phyloP scores from a whole-genome alignment of 2,113 vertebrate species.

The Epinephelus fuscoguttatus region DNA sequence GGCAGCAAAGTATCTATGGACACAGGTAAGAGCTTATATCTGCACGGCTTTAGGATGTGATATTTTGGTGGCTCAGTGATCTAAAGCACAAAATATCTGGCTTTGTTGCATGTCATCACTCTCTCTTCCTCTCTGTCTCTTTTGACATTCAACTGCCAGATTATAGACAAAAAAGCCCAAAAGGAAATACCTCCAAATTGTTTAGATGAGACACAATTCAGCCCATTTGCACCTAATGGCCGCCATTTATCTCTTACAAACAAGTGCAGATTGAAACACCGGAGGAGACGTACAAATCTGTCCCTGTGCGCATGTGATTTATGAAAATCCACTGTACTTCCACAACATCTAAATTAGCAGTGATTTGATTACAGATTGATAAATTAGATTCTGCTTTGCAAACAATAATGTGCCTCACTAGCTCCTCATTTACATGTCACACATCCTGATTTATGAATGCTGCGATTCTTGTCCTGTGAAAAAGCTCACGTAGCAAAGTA shows the following conservation, averaged over 20 bases:
- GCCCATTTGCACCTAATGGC: constrained; percentile 25
- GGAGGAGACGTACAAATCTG: neutral
- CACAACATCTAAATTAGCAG: constrained; percentile 16
- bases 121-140: neutral
- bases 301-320: constrained; percentile 12
- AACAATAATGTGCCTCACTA: constrained; percentile 15
- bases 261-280: neutral
- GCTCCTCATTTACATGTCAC: constrained; percentile 12
- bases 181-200: constrained; percentile 16
- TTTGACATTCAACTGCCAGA: neutral
- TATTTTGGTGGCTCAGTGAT: neutral
- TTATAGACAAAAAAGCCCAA: neutral
- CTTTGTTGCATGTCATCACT: neutral
- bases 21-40: constrained; percentile 82
- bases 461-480: neutral
- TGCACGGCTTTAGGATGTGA: neutral
- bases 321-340: neutral
- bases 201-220: constrained; percentile 5
- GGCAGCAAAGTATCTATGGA: constrained; percentile 90
- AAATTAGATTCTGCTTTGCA: constrained; percentile 11
- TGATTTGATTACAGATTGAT: constrained; percentile 24
- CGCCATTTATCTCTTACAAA: constrained; percentile 17
- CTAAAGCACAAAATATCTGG: neutral
- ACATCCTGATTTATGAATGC: neutral
- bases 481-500: neutral